Conservation (phyloP, 2,113 vertebrate species). For the Stercorarius parasiticus region DNA sequence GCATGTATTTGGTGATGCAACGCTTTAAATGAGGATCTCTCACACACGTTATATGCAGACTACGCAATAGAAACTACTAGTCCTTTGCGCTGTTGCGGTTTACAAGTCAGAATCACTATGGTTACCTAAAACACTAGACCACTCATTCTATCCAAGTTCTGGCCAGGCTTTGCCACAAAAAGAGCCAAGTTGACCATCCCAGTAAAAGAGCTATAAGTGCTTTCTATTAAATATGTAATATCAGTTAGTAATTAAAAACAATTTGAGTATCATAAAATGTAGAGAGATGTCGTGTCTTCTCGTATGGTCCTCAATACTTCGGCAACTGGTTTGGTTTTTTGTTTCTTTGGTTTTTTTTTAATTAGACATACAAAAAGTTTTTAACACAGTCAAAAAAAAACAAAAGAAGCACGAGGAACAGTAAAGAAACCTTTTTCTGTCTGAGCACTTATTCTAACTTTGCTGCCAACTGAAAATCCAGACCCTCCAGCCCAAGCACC, state of each 20-base stretch:
- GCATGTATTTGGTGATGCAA: fast-evolving
- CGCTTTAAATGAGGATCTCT: not conserved
- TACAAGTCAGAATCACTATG: not conserved
- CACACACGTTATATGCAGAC: fast-evolving
- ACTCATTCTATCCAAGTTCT: not conserved
- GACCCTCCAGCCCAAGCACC: too few relatives aligned
- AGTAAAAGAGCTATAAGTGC: not conserved
- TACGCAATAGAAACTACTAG: not conserved
- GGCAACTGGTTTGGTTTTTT: not conserved
- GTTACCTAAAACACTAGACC: not conserved
- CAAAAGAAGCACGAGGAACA: fast-evolving
- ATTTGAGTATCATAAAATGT: not conserved
- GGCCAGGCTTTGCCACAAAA: not conserved
- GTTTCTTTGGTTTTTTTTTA: too few relatives aligned
- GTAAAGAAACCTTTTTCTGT: not conserved
- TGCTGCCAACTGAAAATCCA: not conserved
- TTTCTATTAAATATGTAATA: not conserved
- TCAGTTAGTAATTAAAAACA: not conserved
- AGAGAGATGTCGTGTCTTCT: not conserved
- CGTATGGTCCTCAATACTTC: not conserved
- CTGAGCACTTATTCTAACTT: not conserved
- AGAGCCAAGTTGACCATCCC: not conserved
- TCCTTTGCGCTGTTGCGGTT: not conserved
- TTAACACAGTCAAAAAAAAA: not conserved
- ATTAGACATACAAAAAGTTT: not conserved